A percentile compares a stretch with the other conserved stretches of the same genome.
Evolutionary conservation across 2,888 invertebrate species (phyloP).

Genomic region (Carcina quercana): DNA sequence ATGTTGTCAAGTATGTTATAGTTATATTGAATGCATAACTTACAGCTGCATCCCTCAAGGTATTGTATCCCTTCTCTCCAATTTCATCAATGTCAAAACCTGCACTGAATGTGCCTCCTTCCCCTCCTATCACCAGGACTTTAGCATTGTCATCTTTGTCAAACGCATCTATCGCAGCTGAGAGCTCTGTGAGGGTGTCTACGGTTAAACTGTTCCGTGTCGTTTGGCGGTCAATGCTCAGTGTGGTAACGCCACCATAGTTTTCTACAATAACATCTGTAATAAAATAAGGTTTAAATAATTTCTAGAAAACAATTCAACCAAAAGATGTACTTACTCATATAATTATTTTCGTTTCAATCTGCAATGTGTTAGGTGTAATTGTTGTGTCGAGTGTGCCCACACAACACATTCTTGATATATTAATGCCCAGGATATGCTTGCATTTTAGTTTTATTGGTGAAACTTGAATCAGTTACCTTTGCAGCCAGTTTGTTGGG

Average conservation of each 20-base stretch:
- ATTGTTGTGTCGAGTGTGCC: no score
- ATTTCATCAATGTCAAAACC: slow-evolving; percentile 92
- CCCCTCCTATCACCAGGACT: slow-evolving; percentile 89
- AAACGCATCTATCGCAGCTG: slow-evolving; percentile 83
- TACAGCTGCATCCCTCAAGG: slow-evolving; percentile 54
- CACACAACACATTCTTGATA: no score
- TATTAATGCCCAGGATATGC: no score
- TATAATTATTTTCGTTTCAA: no score
- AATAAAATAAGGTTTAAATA: slow-evolving; percentile 11
- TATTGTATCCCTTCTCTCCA: slow-evolving; percentile 52
- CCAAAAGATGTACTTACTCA: no score
- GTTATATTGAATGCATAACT: slow-evolving; percentile 27
- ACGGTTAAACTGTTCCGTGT: slow-evolving; percentile 89
- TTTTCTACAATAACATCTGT: slow-evolving; percentile 74
- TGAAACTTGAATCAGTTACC: no score
- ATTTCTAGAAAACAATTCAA: no score
- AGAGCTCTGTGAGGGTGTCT: slow-evolving; percentile 78
- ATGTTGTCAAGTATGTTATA: no score
- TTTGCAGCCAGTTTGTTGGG: no score
- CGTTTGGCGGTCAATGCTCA: slow-evolving; percentile 91
- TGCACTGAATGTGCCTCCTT: slow-evolving; percentile 95
- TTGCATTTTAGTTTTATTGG: no score
- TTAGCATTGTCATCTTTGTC: slow-evolving; percentile 82
- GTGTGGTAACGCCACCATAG: slow-evolving; percentile 78
- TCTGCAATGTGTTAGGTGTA: no score